Base-by-base conservation (phyloP, 2,113 vertebrate species). In the Psilopsiagon aymara region DNA sequence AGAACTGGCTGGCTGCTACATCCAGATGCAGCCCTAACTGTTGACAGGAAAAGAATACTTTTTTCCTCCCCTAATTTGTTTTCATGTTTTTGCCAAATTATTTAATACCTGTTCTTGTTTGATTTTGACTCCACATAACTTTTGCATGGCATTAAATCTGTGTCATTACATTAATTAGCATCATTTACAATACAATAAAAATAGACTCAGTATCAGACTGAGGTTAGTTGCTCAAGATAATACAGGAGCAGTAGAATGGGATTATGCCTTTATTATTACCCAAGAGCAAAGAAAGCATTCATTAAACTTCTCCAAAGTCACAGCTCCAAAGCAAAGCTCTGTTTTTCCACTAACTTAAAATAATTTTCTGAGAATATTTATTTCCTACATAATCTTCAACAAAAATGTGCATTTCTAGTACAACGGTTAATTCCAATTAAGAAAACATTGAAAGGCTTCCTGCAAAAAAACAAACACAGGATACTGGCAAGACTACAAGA, bases 401-500 rank as follows among this genome's bases (percentile, higher is more conserved):
- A 51, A 60, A 84, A 96, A 92, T 4, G 60, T 39, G 87, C 68
- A 13, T 73, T 96, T 86, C 91, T 94, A 93, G 62, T 73, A 71
- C 86, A 92, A 84, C 76, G 76, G 55, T 93, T 92, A 95, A 91
- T 95, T 88, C 88, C 93, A 95, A 97, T 95, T 94, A 96, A 92
- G 85, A 95, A 86, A 94, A 94, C 0, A 0, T 67, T 95, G 92
- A 97, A 93, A 94, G 85, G 84, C 92, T 97, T 96, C 92, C 94
- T 95, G 94, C 84, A 88, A 92, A 97, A 97, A 97, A 90, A 95
- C 94, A 97, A 97, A 96, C 86, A 93, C 97, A 96, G 97, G 95
- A 97, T 97, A 96, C 82, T 97, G 96, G 97, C 97, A 97, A 92
- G 97, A 97, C 95, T 90, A 89, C 95, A 97, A 95, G 95, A 95